Conservation (phyloP, 1,140 invertebrate genomes). For the Drosophila hydei region DNA sequence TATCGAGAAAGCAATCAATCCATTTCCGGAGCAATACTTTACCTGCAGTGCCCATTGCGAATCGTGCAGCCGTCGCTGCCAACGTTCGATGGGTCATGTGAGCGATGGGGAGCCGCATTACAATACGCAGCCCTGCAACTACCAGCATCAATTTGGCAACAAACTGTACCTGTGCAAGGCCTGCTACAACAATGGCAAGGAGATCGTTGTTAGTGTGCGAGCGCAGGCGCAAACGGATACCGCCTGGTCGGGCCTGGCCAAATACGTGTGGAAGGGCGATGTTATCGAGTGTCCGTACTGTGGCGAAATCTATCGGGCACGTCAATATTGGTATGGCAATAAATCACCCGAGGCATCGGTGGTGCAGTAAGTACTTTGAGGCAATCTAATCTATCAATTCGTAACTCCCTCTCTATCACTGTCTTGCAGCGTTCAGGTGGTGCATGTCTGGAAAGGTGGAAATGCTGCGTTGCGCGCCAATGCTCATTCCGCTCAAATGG, state of each 20-base stretch:
- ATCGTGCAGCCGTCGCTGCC: conserved; percentile 89
- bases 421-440: conserved; percentile 86
- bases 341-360: conserved; percentile 89
- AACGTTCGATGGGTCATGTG: conserved; percentile 90
- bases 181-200: conserved; percentile 82
- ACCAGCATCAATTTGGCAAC: conserved; percentile 92
- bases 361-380: conserved; percentile 83
- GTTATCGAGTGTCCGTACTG: conserved; percentile 92
- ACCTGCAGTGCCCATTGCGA: conserved; percentile 90
- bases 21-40: conserved; percentile 93
- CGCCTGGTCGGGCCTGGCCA: conserved; percentile 89
- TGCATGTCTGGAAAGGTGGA: conserved; percentile 91
- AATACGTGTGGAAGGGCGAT: conserved; percentile 92
- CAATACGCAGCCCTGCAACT: conserved; percentile 86
- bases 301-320: conserved; percentile 92
- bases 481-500: conserved; percentile 90
- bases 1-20: conserved; percentile 86
- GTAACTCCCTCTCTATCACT: background rate
- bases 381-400: background rate
- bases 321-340: conserved; percentile 95
- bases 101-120: conserved; percentile 88
- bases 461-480: conserved; percentile 84
- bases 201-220: conserved; percentile 86
- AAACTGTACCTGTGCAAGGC: conserved; percentile 90
- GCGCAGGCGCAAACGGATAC: conserved; percentile 87